Conservation (phyloP, 2,888 invertebrate genomes). For the Margaritifera margaritifera region DNA sequence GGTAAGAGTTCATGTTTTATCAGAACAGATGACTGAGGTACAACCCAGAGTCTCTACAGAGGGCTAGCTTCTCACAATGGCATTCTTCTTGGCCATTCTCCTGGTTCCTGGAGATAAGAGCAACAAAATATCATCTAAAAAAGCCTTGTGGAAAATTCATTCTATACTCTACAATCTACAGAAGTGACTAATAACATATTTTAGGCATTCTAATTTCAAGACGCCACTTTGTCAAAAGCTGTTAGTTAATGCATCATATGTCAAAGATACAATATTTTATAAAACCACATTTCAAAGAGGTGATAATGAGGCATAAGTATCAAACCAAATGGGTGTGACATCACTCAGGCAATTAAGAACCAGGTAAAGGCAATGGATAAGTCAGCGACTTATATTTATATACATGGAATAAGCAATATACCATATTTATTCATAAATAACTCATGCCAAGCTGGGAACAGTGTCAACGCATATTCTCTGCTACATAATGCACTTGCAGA, state of each 20-base stretch:
- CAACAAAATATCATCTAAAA: not conserved
- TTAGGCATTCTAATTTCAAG: not conserved
- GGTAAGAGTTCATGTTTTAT: slow-evolving; percentile 99
- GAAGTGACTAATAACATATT: not conserved
- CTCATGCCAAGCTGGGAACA: too few relatives aligned
- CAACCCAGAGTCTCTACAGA: slow-evolving; percentile 99
- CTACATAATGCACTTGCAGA: too few relatives aligned
- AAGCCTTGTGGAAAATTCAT: not conserved
- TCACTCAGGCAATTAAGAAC: too few relatives aligned
- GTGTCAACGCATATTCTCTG: too few relatives aligned
- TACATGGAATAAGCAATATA: too few relatives aligned
- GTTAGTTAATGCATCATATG: not conserved
- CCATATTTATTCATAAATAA: too few relatives aligned
- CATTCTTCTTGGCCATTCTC: slow-evolving; percentile 99
- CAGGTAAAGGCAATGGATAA: too few relatives aligned
- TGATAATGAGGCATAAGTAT: too few relatives aligned
- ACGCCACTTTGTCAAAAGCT: not conserved
- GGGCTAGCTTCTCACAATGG: slow-evolving; percentile 98
- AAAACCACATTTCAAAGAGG: too few relatives aligned
- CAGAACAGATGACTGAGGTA: slow-evolving; percentile 99
- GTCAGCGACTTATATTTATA: too few relatives aligned
- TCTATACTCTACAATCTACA: not conserved
- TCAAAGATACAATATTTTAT: too few relatives aligned
- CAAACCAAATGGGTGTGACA: too few relatives aligned
- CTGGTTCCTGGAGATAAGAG: slow-evolving; percentile 79